Evolutionary conservation across 2,888 invertebrate species (phyloP).

Genomic region (Athalia cordata): DNA sequence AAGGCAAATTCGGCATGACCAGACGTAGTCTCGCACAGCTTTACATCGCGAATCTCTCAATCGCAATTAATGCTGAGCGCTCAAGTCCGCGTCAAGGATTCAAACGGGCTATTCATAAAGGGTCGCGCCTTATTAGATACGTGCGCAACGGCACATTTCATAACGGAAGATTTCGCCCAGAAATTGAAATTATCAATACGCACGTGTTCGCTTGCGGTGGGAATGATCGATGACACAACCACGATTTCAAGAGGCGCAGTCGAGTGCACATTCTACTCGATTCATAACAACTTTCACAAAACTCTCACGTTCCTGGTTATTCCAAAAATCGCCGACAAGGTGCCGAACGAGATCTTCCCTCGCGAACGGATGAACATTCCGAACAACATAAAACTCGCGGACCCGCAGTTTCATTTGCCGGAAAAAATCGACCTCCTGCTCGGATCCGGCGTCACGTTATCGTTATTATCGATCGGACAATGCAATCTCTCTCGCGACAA

Average conservation of each 20-base stretch:
- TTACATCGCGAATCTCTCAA: slow-evolving; percentile 31
- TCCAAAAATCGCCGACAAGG: slow-evolving; percentile 48
- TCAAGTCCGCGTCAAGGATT: slow-evolving; percentile 40
- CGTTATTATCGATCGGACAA: slow-evolving; percentile 48
- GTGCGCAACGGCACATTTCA: not conserved
- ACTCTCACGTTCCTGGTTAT: slow-evolving; percentile 44
- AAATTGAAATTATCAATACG: slow-evolving; percentile 3
- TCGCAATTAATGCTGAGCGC: slow-evolving; percentile 51
- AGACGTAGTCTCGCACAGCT: slow-evolving; percentile 29
- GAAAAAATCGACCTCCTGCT: not conserved
- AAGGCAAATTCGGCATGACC: slow-evolving; percentile 28
- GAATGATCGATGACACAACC: slow-evolving; percentile 44
- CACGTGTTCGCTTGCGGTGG: slow-evolving; percentile 46
- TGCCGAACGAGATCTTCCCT: slow-evolving; percentile 48
- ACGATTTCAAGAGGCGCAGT: slow-evolving; percentile 45
- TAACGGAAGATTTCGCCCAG: not conserved
- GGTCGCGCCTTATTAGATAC: slow-evolving; percentile 1
- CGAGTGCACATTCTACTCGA: slow-evolving; percentile 46
- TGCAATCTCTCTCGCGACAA: slow-evolving; percentile 41
- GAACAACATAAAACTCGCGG: not conserved
- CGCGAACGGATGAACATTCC: slow-evolving; percentile 32
- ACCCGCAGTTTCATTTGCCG: slow-evolving; percentile 9
- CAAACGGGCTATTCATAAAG: slow-evolving; percentile 36
- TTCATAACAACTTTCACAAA: slow-evolving; percentile 33
- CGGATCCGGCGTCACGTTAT: not conserved